Conservation (phyloP, 2,113 vertebrate genomes). For the Scophthalmus maximus region DNA sequence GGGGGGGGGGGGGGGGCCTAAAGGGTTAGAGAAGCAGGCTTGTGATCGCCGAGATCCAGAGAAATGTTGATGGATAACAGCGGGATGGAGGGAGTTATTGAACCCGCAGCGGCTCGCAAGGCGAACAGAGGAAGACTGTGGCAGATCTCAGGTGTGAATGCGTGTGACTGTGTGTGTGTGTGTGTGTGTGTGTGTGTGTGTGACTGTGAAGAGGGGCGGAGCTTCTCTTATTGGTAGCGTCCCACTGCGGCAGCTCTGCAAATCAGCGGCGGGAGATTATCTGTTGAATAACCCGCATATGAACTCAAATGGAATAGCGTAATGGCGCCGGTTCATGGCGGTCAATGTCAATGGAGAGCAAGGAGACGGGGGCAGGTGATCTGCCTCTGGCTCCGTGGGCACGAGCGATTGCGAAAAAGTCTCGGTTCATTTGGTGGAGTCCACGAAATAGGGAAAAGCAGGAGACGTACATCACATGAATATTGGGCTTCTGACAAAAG, state of each 20-base stretch:
- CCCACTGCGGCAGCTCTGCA: not conserved
- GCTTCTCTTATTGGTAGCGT: not conserved
- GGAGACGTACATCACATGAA: no score
- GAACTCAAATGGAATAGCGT: no score
- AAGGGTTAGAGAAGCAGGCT: constrained; percentile 40
- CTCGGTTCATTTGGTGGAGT: no score
- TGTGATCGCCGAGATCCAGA: constrained; percentile 7
- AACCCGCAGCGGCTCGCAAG: not conserved
- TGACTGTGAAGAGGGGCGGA: not conserved
- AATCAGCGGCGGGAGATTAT: not conserved
- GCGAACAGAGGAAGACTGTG: constrained; percentile 16
- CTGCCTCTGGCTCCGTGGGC: no score
- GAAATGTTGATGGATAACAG: constrained; percentile 31
- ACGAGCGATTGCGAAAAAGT: no score
- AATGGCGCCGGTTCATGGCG: no score
- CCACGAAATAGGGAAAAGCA: no score
- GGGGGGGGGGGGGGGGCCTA: no score
- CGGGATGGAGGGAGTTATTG: constrained; percentile 22
- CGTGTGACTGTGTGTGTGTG: not conserved
- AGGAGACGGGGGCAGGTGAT: not conserved
- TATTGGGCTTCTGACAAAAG: no score
- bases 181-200: constrained; percentile 11
- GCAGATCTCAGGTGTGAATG: constrained; percentile 10
- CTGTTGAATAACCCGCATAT: not conserved
- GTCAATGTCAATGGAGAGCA: not conserved